Base-by-base conservation (phyloP, 2,797 vertebrate genomes). In the Intellagama lesueurii region DNA sequence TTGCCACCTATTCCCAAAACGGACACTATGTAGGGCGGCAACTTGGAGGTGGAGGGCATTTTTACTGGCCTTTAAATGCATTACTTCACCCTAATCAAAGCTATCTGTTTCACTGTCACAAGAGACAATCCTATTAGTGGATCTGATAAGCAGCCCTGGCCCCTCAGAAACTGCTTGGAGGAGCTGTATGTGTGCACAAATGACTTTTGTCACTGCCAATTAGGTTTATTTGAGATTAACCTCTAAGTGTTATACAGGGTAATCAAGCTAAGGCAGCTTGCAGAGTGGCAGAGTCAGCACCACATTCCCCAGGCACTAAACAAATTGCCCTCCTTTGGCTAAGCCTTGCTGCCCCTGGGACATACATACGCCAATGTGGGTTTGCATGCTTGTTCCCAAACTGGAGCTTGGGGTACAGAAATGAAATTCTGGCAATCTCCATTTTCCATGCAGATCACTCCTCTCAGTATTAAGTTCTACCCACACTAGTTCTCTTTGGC, bases 1-100 rank as follows among this genome's bases (percentile, higher is more conserved):
- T 83, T 88, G 11, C 79, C 66, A 2, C 44, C 0, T 68, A 56
- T 64, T 92, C 93, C 49, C 6, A 82, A 76, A 85, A 75, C 19
- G 17, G 19, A 4, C 60, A 5, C 17, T 64, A 19, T 64, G 60
- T 64, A 64, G 19, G 60, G 19, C 19, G 94, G 75, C 90, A 92
- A 88, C 76, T 64, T 85, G 79, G 83, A 89, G 60, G 92, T 89
- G 87, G 87, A 83, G 92, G 91, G 69, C 52, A 89, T 78, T 91
- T 49, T 77, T 89, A 76, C 83, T 83, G 83, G 77, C 12, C 4
- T 90, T 96, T 93, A 95, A 95, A 94, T 92, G 94, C 87, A 95
- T 96, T 96, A 96, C 90, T 92, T 91, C 87, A 87, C 90, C 77
- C 93, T 96, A 96, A 97, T 96, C 96, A 95, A 97, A 96, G 93